These are phyloP conservation scores for Wiebesia pumilae DNA, from an alignment of 1,140 invertebrate species.

Conservation along the genomic window DNA sequence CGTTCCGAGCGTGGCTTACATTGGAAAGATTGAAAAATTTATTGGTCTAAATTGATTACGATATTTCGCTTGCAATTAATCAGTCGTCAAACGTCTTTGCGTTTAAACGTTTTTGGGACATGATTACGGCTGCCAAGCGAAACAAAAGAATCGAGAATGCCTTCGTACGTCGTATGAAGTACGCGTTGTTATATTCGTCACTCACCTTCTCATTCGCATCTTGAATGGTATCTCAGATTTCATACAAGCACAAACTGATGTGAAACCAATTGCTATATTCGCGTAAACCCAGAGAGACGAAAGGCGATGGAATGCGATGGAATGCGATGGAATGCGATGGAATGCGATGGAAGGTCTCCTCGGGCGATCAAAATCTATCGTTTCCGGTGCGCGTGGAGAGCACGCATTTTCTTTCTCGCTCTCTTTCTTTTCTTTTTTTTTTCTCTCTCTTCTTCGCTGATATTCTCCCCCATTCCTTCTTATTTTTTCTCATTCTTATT, in stretches of 20 bases:
- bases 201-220: neutral
- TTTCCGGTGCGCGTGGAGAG: conserved; percentile 55
- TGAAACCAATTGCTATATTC: neutral
- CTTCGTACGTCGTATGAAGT: neutral
- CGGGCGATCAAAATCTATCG: conserved; percentile 59
- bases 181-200: neutral
- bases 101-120: too few species aligned
- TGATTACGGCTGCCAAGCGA: neutral
- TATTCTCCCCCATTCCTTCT: conserved; percentile 2
- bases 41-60: too few species aligned
- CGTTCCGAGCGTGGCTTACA: too few species aligned
- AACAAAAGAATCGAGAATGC: neutral
- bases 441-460: neutral
- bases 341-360: conserved; percentile 53
- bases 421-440: conserved; percentile 11
- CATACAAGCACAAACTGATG: neutral
- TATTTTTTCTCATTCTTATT: conserved; percentile 45
- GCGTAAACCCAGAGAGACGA: neutral
- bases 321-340: conserved; percentile 25
- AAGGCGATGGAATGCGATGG: conserved; percentile 48
- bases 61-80: too few species aligned
- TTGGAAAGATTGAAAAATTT: too few species aligned
- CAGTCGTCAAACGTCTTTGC: too few species aligned
- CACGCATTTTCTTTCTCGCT: neutral
- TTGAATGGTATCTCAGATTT: neutral